Evolutionary conservation across 2,888 invertebrate genomes (phyloP).

Genomic region (Theretra japonica): DNA sequence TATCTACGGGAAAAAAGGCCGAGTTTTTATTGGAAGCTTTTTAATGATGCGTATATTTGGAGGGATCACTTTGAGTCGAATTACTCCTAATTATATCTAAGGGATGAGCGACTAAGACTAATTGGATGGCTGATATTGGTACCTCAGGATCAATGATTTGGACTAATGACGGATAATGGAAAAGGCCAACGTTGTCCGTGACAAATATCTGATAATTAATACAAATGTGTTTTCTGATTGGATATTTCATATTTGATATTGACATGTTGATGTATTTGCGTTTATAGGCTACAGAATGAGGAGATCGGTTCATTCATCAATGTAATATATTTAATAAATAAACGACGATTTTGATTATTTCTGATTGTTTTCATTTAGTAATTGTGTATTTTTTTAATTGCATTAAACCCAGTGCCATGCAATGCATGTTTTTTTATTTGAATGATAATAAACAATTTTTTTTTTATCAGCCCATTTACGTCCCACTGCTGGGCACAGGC

Average conservation of each 20-base stretch:
- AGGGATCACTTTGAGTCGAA: neutral
- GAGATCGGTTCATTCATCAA: too few species aligned
- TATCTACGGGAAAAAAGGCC: constrained; percentile 33
- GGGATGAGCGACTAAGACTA: neutral
- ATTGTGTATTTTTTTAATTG: too few species aligned
- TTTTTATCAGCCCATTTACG: too few species aligned
- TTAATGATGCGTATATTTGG: constrained; percentile 25
- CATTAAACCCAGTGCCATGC: too few species aligned
- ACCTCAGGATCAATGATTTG: neutral
- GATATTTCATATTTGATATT: neutral
- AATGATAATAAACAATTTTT: too few species aligned
- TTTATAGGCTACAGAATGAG: neutral
- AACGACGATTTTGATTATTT: too few species aligned
- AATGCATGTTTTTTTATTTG: too few species aligned
- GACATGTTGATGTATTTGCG: constrained; percentile 3
- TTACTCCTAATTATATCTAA: neutral
- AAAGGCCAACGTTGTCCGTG: neutral
- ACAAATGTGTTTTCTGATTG: neutral
- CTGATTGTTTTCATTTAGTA: too few species aligned
- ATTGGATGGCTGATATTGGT: neutral
- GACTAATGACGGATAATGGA: neutral
- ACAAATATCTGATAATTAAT: neutral
- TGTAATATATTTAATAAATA: too few species aligned
- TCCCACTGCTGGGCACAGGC: too few species aligned
- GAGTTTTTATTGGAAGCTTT: constrained; percentile 34